Evolutionary conservation across 2,888 invertebrate species (phyloP), one percentile per base, ranked within the genome.

Genomic region (Cosmopolites sordidus): DNA sequence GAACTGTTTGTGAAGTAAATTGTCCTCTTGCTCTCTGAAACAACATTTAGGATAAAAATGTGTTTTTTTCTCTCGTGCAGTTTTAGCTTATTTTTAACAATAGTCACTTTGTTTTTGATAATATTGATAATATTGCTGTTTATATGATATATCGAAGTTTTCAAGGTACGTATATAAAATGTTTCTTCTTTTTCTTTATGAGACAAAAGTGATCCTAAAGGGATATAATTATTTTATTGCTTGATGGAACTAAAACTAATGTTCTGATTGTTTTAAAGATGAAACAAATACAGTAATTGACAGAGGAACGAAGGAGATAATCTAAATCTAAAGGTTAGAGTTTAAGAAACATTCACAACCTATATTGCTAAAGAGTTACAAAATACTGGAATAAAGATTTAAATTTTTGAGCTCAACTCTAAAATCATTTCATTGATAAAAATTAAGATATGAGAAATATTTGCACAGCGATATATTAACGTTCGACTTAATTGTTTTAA

Each of bases 371-470:
- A 22, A 18, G 6, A 45, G 17, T 46, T 39, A 39, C 27, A 18
- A 39, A 39, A 46, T 46, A 39, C 15, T 22, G 38, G 8, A 46
- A 46, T 33, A 38, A 46, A 22, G 4, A 16, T 29, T 8, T 29
- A n/a, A 1, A n/a, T 18, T 18, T 44, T 43, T 44, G 44, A 44
- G 44, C 44, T 44, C 22, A 43, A 42, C 12, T 44, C 30, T 12
- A 5, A 22, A 22, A 22, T 8, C 3, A 22, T 22, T 22, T 22
- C 22, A 22, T 22, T 22, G 8, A 22, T n/a, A 22, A 22, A 14
- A 48, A 22, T 39, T 40, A 48, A 15, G 48, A 48, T 48, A 48
- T 48, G 48, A 38, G 16, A n/a, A 22, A 40, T 16, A 22, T 40
- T 17, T 41, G 48, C 41, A 48, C 41, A 48, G 40, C 48, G 17